These are phyloP conservation scores for Aplocera efformata DNA, from an alignment of 2,888 invertebrate genomes.

Conservation along the genomic window DNA sequence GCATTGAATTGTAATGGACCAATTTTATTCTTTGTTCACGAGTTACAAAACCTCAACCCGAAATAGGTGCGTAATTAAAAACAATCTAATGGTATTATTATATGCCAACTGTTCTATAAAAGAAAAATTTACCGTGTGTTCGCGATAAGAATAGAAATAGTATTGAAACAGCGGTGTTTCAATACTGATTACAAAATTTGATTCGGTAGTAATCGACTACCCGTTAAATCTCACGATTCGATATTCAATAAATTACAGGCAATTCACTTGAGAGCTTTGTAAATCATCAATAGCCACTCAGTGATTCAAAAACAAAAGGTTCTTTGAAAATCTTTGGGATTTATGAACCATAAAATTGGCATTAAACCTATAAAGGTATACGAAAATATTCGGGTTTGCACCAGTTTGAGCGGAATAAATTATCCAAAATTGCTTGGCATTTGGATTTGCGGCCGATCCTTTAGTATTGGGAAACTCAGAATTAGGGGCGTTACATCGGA, in stretches of 20 bases:
- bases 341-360: slow-evolving; percentile 55
- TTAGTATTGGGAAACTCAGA: slow-evolving; percentile 41
- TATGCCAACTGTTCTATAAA: no score
- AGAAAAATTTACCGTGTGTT: no score
- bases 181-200: not conserved
- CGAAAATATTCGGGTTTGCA: slow-evolving; percentile 44
- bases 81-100: no score
- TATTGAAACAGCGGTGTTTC: no score
- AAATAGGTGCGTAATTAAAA: no score
- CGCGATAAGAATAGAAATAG: no score
- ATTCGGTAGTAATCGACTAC: not conserved
- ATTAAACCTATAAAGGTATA: slow-evolving; percentile 45
- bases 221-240: slow-evolving; percentile 14
- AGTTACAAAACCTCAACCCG: no score
- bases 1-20: no score
- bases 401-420: slow-evolving; percentile 39
- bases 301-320: slow-evolving; percentile 51
- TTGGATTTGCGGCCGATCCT: slow-evolving; percentile 49
- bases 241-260: slow-evolving; percentile 36
- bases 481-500: slow-evolving; percentile 39
- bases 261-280: slow-evolving; percentile 45
- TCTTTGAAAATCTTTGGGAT: slow-evolving; percentile 44
- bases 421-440: slow-evolving; percentile 45
- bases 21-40: no score
- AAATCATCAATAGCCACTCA: slow-evolving; percentile 46